Base-by-base conservation (phyloP, 2,113 vertebrate species). In the Seriola quinqueradiata region DNA sequence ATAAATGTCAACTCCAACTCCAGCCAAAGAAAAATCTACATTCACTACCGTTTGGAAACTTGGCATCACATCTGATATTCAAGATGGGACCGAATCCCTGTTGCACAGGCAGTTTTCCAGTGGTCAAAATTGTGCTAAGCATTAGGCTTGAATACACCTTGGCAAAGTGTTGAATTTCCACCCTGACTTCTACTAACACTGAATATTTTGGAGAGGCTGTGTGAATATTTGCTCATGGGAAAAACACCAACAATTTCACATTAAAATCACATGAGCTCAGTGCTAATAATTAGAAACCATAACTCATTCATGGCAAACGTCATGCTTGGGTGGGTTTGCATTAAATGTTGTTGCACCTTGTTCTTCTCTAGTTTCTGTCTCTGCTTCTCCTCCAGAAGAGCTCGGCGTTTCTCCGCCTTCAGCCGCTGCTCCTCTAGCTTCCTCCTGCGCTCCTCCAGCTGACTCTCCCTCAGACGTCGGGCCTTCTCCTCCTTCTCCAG, bases 401-500 rank as follows among this genome's bases (percentile, higher is more conserved):
- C 94, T 0, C 97, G 87, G 9, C 97, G 96, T 70, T 96, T 97
- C 95, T 98, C 97, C 0, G 96, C 92, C 90, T 96, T 96, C 75
- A 99, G 94, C 75, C 98, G 87, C 94, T 99, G 97, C 85, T 99
- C 97, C 91, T 99, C 98, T 79, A 99, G 95, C 70, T 95, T 96
- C 90, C 94, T 95, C 61, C 97, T 90, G 40, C 98, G 96, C 42
- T 97, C 97, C 87, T 98, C 97, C 89, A 99, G 95, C 93, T 98
- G 98, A 81, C 95, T 97, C 90, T 99, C 98, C 70, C 98, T 95
- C 82, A 99, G 94, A 4, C 93, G 91, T 3, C 96, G 94, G 8
- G 97, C 98, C 77, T 96, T 97, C 88, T 98, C 97, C 90, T 98
- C 98, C 93, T 99, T 98, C 94, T 98, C 97, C 95, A 99, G 93